phyloP scores from a whole-genome alignment of 1,140 invertebrate species.

The Zaprionus ghesquierei region DNA sequence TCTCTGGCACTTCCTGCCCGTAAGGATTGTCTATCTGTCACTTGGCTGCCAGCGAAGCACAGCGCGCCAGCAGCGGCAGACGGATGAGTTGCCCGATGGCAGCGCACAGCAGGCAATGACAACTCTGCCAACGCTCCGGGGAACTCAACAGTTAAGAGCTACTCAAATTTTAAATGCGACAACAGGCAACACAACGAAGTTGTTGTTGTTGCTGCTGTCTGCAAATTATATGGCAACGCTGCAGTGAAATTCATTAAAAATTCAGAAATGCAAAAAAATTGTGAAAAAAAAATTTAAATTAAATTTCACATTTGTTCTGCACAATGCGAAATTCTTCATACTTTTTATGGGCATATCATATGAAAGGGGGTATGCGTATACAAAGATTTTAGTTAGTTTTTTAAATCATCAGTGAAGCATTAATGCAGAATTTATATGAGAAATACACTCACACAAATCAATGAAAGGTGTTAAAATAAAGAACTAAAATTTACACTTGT shows the following conservation, averaged over 20 bases:
- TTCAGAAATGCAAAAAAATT: neutral
- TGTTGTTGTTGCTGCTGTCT: neutral
- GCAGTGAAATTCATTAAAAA: neutral
- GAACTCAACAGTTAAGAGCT: conserved; percentile 58
- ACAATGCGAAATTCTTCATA: too few relatives aligned
- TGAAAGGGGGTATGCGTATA: neutral
- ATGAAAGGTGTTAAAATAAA: too few relatives aligned
- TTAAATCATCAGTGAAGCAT: too few relatives aligned
- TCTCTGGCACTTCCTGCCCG: conserved; percentile 52
- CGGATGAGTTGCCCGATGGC: neutral
- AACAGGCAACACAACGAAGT: conserved; percentile 2
- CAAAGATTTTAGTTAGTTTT: too few relatives aligned
- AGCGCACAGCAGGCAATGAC: conserved; percentile 53
- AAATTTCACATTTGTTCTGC: neutral
- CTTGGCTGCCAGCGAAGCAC: conserved; percentile 54
- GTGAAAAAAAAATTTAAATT: neutral
- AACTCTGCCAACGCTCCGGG: conserved; percentile 34
- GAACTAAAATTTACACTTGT: too few relatives aligned
- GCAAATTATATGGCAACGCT: neutral
- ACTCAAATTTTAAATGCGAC: conserved; percentile 43
- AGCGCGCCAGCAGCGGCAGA: neutral
- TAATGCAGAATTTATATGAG: too few relatives aligned
- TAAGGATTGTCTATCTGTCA: conserved; percentile 70
- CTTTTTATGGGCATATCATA: too few relatives aligned
- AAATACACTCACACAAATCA: too few relatives aligned